phyloP scores from a whole-genome alignment of 2,113 vertebrate species.

The Lates calcarifer region DNA sequence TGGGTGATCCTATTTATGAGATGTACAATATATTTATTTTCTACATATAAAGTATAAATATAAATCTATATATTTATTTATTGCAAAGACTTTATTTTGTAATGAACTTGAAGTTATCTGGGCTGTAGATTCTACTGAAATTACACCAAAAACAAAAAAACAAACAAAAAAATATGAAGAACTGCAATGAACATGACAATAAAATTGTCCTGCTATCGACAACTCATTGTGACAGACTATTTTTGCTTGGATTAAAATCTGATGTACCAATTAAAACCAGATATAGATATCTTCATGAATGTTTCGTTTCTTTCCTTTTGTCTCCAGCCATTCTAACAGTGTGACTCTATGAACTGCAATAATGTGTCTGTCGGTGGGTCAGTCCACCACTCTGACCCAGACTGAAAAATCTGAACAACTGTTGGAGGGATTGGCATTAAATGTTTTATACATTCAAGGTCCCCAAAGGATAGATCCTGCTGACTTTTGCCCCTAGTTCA shows the following conservation, averaged over 20 bases:
- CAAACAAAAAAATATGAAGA: slow-evolving; percentile 68
- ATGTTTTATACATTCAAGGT: not conserved
- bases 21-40: slow-evolving; percentile 99
- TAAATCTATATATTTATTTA: slow-evolving; percentile 99
- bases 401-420: slow-evolving; percentile 2
- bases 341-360: not conserved
- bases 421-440: not conserved
- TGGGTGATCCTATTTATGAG: slow-evolving; percentile 98
- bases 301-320: slow-evolving; percentile 44
- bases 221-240: slow-evolving; percentile 78
- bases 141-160: slow-evolving; percentile 67
- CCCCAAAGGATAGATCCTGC: not conserved
- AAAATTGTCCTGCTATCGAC: slow-evolving; percentile 92
- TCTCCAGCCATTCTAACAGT: not conserved
- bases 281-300: slow-evolving; percentile 64
- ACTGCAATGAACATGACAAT: slow-evolving; percentile 87
- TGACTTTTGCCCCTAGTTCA: not conserved
- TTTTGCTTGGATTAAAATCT: slow-evolving; percentile 75
- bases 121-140: slow-evolving; percentile 88
- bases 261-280: slow-evolving; percentile 82
- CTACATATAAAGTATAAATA: slow-evolving; percentile 97
- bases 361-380: not conserved
- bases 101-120: slow-evolving; percentile 87
- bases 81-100: slow-evolving; percentile 94
- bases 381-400: not conserved